Conservation (phyloP, 53 echinoderm and acorn worm species). For the Henricia sp. region DNA sequence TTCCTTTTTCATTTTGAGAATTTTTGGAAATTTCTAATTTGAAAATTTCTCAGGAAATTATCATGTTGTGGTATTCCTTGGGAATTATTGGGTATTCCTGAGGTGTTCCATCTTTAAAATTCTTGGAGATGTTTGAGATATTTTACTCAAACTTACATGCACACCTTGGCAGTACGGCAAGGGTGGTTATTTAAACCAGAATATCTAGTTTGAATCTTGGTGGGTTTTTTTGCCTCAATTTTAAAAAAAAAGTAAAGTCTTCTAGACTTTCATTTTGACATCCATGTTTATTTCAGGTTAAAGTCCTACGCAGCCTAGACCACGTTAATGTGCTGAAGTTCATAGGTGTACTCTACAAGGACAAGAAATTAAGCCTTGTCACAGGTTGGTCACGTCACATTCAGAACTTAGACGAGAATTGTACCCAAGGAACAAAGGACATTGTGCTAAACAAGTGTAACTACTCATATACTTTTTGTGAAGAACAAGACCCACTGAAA, state of each 20-base stretch:
- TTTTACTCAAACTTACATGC: too few species aligned
- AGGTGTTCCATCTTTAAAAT: too few species aligned
- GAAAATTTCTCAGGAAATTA: too few species aligned
- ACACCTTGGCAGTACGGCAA: too few species aligned
- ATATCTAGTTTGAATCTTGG: neutral
- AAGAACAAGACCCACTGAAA: too few species aligned
- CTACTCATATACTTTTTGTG: too few species aligned
- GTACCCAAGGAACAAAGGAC: too few species aligned
- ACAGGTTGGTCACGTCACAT: slow-evolving; percentile 69
- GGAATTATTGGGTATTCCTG: too few species aligned
- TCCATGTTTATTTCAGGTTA: slow-evolving; percentile 64
- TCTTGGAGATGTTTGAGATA: too few species aligned
- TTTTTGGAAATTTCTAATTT: too few species aligned
- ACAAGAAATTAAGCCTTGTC: slow-evolving; percentile 89
- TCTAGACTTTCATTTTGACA: neutral
- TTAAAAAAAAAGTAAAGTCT: neutral
- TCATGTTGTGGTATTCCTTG: too few species aligned
- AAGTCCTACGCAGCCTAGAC: slow-evolving; percentile 89
- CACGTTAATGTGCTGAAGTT: slow-evolving; percentile 93
- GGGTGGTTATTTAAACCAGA: neutral
- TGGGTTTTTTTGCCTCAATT: neutral
- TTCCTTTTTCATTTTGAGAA: too few species aligned
- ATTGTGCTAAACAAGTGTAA: neutral
- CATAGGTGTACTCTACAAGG: slow-evolving; percentile 97
- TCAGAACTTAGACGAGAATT: neutral